Evolutionary conservation across 2,113 vertebrate genomes (phyloP).

Genomic region (Poicephalus gulielmi): DNA sequence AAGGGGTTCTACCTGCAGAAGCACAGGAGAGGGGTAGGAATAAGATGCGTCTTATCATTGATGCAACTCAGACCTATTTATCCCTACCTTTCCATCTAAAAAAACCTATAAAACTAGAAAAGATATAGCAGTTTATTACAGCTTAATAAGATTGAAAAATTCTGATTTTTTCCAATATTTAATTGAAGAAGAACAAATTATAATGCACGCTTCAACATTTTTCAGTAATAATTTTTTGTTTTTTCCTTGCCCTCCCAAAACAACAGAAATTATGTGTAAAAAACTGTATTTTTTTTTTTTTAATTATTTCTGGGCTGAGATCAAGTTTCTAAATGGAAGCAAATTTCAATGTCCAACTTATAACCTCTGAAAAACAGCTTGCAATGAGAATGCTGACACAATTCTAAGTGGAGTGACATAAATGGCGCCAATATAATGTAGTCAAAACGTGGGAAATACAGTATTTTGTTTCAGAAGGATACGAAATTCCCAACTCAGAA

Average conservation of each 20-base stretch:
- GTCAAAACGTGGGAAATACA: slow-evolving; percentile 37
- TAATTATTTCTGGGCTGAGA: slow-evolving; percentile 13
- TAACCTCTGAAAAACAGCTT: slow-evolving; percentile 25
- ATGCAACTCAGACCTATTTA: not conserved
- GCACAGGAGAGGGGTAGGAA: not conserved
- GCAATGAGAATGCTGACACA: slow-evolving; percentile 13
- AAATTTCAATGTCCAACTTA: slow-evolving; percentile 23
- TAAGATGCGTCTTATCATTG: not conserved
- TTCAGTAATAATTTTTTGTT: not conserved
- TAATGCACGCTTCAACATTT: not conserved
- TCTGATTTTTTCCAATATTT: not conserved
- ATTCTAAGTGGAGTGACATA: not conserved
- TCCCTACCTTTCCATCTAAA: not conserved
- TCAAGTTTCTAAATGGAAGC: slow-evolving; percentile 4
- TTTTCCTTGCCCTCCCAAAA: not conserved
- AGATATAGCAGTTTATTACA: not conserved
- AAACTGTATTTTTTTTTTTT: not conserved
- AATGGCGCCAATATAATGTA: not conserved
- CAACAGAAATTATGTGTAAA: not conserved
- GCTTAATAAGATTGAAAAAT: not conserved
- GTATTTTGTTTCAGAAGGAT: slow-evolving; percentile 21
- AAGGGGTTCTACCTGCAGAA: not conserved
- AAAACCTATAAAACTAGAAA: not conserved
- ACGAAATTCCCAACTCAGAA: slow-evolving; percentile 41
- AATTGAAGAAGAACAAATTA: not conserved